phyloP scores from a whole-genome alignment of 1,140 invertebrate species.

The Aricia agestis region DNA sequence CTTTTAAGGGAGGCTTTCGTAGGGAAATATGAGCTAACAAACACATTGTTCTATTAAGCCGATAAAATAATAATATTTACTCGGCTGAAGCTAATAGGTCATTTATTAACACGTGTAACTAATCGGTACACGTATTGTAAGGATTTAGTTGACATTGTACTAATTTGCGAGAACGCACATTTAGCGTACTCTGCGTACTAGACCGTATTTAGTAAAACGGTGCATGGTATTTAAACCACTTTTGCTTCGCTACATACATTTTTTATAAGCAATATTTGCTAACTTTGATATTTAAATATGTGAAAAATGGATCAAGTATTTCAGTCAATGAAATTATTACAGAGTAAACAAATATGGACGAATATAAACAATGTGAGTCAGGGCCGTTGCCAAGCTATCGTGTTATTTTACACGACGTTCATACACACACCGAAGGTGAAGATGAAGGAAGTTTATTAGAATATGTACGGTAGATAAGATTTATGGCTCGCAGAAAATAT shows the following conservation, averaged over 20 bases:
- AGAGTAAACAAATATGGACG: conserved; percentile 59
- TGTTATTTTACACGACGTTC: conserved; percentile 56
- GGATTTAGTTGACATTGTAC: too few species aligned
- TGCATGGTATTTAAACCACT: too few species aligned
- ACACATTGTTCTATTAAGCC: neutral
- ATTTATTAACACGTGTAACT: neutral
- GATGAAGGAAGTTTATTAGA: conserved; percentile 65
- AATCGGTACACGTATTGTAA: neutral
- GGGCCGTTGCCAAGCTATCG: conserved; percentile 51
- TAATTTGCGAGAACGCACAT: too few species aligned
- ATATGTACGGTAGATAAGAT: conserved; percentile 56
- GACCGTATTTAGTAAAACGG: too few species aligned
- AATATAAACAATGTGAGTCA: conserved; percentile 60
- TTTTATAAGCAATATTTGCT: neutral
- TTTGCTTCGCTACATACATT: neutral
- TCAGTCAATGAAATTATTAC: conserved; percentile 69
- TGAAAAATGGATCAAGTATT: conserved; percentile 39
- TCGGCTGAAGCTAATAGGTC: neutral
- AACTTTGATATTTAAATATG: neutral
- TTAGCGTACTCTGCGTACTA: too few species aligned
- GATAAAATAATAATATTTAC: neutral
- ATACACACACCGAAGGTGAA: conserved; percentile 53
- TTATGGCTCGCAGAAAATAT: conserved; percentile 59
- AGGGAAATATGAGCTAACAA: neutral
- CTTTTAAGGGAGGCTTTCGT: neutral